Conservation (phyloP, 2,888 invertebrate species). For the Brachyptera putata region DNA sequence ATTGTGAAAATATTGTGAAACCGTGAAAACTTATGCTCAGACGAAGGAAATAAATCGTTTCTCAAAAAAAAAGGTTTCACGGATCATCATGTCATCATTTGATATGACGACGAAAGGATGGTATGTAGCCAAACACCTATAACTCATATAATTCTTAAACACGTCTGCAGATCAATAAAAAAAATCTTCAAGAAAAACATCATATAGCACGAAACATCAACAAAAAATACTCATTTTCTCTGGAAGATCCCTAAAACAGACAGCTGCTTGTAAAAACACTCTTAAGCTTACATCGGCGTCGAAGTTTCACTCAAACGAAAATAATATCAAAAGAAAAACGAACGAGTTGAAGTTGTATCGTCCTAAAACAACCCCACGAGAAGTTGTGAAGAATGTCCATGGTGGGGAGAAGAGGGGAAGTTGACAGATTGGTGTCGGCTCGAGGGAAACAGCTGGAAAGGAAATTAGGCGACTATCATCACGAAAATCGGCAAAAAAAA, state of each 20-base stretch:
- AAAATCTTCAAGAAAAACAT: slow-evolving; percentile 9
- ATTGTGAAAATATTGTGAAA: too few species aligned
- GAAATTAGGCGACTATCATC: slow-evolving; percentile 20
- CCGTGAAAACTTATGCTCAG: not conserved
- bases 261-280: slow-evolving; percentile 17
- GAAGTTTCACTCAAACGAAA: slow-evolving; percentile 1
- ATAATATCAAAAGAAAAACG: not conserved
- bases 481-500: too few species aligned
- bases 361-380: slow-evolving; percentile 1
- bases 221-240: slow-evolving; percentile 12
- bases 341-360: not conserved
- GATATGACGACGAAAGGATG: too few species aligned
- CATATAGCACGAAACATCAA: slow-evolving; percentile 1
- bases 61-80: too few species aligned
- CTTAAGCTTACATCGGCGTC: not conserved
- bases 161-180: not conserved
- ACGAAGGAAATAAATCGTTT: too few species aligned
- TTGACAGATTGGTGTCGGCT: slow-evolving; percentile 8
- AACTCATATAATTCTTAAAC: slow-evolving; percentile 1
- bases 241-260: slow-evolving; percentile 8
- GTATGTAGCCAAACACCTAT: not conserved
- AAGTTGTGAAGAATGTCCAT: not conserved
- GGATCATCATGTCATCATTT: too few species aligned
- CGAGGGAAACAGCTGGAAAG: slow-evolving; percentile 13
- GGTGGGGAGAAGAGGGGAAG: not conserved